A percentile compares a stretch with the other conserved stretches of the same genome.
Evolutionary conservation across 1,140 invertebrate genomes (phyloP).

Genomic region (Drosophila nebulosa): DNA sequence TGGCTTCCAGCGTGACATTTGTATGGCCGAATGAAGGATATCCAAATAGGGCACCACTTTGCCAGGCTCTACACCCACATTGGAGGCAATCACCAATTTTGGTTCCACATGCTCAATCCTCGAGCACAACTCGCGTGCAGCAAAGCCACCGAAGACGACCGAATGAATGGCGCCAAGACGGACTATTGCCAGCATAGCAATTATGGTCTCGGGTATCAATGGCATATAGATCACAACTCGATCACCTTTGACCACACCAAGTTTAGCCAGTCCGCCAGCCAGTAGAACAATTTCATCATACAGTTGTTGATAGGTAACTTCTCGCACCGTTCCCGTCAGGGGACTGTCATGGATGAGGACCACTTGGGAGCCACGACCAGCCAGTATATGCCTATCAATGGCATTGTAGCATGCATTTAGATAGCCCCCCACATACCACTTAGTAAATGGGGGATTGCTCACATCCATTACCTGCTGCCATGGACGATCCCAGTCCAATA

Average conservation of each 20-base stretch:
- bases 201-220: conserved; percentile 91
- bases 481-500: conserved; percentile 90
- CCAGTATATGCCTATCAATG: conserved; percentile 92
- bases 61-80: conserved; percentile 93
- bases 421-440: conserved; percentile 95
- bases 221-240: conserved; percentile 94
- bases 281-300: conserved; percentile 89
- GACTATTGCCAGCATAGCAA: conserved; percentile 91
- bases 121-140: conserved; percentile 90
- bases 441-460: conserved; percentile 91
- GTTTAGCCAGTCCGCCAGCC: conserved; percentile 87
- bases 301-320: conserved; percentile 91
- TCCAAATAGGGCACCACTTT: conserved; percentile 93
- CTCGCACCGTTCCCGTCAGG: conserved; percentile 87
- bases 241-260: conserved; percentile 88
- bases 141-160: conserved; percentile 95
- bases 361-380: conserved; percentile 88
- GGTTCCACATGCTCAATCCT: conserved; percentile 94
- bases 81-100: conserved; percentile 93
- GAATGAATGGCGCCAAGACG: conserved; percentile 93
- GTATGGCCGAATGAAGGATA: conserved; percentile 92
- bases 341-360: conserved; percentile 96
- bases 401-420: conserved; percentile 96
- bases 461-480: conserved; percentile 92
- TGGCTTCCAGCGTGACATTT: conserved; percentile 86